Evolutionary conservation across 1,140 invertebrate genomes (phyloP), one percentile per base, ranked within the genome.

Genomic region (Pseudachorutes palmiensis): DNA sequence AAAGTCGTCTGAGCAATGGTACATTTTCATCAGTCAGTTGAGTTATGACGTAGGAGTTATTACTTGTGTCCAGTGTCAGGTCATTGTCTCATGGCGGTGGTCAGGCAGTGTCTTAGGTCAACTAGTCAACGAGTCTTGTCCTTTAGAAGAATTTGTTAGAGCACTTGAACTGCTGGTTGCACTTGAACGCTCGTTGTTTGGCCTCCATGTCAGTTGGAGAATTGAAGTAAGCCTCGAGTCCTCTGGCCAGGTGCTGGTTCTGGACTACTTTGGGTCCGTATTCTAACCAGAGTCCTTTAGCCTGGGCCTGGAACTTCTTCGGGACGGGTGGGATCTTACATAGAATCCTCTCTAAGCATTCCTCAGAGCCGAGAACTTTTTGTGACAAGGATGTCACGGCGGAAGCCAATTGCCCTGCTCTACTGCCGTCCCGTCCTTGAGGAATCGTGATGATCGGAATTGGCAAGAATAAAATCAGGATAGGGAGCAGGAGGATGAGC

Each of bases 151-250:
- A 67, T 64, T 74, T 71, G 64, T 74, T 67, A 26, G 68, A 65
- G 61, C 72, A 74, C 57, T 69, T 71, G 41, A 74, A 74, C 48
- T 65, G 66, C 31, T 70, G 67, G 32, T 74, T 67, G 61, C 72
- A 74, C 51, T 71, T 74, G 5, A 67, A 63, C 26, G 60, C 60
- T 41, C 66, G 36, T 33, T 66, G 55, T 67, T 70, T 71, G 29
- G 32, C 65, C 33, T 49, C 33, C 31, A 12, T 26, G 24, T 57
- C 33, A 51, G 33, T 31, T 2, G 55, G n/a, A n/a, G n/a, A 49
- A 33, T 32, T 41, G 58, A 74, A 74, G 41, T 71, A 74, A 22
- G 72, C 72, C 12, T 36, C 60, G 14, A 74, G 51, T 0, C 70
- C 72, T 33, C 70, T 36, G n/a, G 57, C 36, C 12, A 74, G 36